Evolutionary conservation across 2,797 vertebrate species (phyloP), one percentile per base, ranked within the genome.

Genomic region (Paratrypauchen microcephalus): DNA sequence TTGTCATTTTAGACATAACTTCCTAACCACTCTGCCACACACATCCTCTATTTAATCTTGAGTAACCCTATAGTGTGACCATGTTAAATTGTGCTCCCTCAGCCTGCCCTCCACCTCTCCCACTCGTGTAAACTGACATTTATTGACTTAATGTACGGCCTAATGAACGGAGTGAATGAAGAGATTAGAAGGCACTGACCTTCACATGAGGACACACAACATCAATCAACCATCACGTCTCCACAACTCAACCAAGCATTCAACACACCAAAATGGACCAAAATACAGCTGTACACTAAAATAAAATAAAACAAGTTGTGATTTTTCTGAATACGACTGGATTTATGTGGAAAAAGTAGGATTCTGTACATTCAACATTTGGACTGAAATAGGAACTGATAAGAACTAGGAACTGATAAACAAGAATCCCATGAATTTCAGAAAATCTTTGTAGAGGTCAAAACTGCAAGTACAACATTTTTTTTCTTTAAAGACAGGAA

Each of bases 121-220:
- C 24, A 30, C 63, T n/a, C 45, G 62, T 70, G 70, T 50, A 54
- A 74, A 67, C 61, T 55, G 71, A 59, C 73, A 66, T 21, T 8
- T 66, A 71, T 77, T 67, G 81, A 74, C 72, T 72, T 48, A 71
- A 72, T 30, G 56, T 61, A 59, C 71, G 73, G 24, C 59, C 68
- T 52, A 73, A 76, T 41, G 58, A 61, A 56, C 68, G 77, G 23
- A 66, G 71, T 52, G 48, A 82, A 64, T 9, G 47, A 26, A 72
- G n/a, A 23, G 13, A 11, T 39, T 59, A 58, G 56, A 71, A 76
- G 72, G 66, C 73, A 21, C 5, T 68, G 77, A 79, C 83, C 81
- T 84, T 78, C 78, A 16, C 23, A 0, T 16, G 54, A 88, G 78
- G 79, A 79, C 82, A 68, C 9, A 1, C 41, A 5, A 70, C 0